Base-by-base conservation (phyloP, 2,797 vertebrate genomes). In the Cephalopachus bancanus region DNA sequence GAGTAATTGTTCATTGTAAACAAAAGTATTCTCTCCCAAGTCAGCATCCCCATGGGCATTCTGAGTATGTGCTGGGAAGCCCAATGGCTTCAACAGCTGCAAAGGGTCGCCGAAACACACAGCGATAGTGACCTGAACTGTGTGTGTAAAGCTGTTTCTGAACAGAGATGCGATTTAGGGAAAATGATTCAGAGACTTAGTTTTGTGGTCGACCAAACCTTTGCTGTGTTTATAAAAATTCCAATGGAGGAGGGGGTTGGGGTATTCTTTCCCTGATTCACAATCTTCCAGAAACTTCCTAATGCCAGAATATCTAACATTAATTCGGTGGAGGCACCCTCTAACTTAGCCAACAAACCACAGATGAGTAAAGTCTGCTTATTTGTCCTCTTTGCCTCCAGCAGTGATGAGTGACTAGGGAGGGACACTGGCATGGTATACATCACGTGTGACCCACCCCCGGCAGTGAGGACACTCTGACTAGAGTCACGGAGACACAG, bases 51-150 rank as follows among this genome's bases (percentile, higher is more conserved):
- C 2, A 2, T 3, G 16, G 4, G 49, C 0, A 0, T 57, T 55
- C 26, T 55, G 1, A 19, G 33, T 53, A 5, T 12, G 0, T 10
- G 6, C 4, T 5, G 72, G 67, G 57, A 57, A 10, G 16, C 14
- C 1, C 1, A n/a, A 10, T 1, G 20, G 16, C 60, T 69, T n/a
- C 28, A 2, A 88, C 1, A 1, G 65, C 53, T 9, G 10, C 7
- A 2, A 2, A 44, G 44, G 44, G 44, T 44, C 44, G 44, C 44
- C 44, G 4, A 44, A 44, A 44, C 44, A 44, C 24, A 17, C 5
- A 1, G 2, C 0, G 24, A 30, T 0, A 19, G 49, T 12, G 7
- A n/a, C 49, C 17, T 53, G 26, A 2, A 22, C 1, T 3, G 1
- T 2, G 6, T 0, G 4, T 0, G 1, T 16, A 4, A 79, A 28